Base-by-base conservation (phyloP, 1,140 invertebrate genomes). In the Musca domestica region DNA sequence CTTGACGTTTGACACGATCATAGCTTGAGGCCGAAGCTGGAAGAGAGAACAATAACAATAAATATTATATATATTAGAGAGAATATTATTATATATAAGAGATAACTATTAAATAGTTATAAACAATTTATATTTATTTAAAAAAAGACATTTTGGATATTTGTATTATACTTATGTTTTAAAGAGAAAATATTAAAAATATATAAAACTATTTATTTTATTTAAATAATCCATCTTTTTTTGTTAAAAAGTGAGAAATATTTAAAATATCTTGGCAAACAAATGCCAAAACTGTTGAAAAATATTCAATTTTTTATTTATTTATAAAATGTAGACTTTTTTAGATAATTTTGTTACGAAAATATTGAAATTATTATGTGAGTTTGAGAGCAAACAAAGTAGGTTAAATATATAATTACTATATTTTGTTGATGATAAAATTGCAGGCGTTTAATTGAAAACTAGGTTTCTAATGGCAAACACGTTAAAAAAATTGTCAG, bases 1-100 rank as follows among this genome's bases (percentile, higher is more conserved):
- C 85, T 72, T 89, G 88, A 71, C 87, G 77, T 74, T 85, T 86
- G 23, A 83, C 80, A 83, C 88, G 76, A 75, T 78, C 78, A 80
- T 85, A 73, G 81, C 84, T 78, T 79, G 80, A 84, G 83, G 85
- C 78, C 58, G 63, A 71, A 66, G 72, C 71, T 74, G 67, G 15
- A 71, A 73, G 7, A 0, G 22, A 64, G 34, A 19, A 49, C 52
- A 54, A 20, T 23, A 51, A 64, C 49, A 51, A 30, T 17, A 20
- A 63, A 52, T 3, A 63, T 20, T 49, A 27, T 7, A 22, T n/a
- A 46, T 27, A 19, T 34, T 58, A 25, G 17, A n/a, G n/a, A n/a
- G n/a, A n/a, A n/a, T n/a, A n/a, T 47, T 47, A 47, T 9, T 47
- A 47, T 9, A 47, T 7, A 9, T 47, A 47, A 9, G 15, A 15